Evolutionary conservation across 2,113 vertebrate genomes (phyloP).

Genomic region (Heteronetta atricapilla): DNA sequence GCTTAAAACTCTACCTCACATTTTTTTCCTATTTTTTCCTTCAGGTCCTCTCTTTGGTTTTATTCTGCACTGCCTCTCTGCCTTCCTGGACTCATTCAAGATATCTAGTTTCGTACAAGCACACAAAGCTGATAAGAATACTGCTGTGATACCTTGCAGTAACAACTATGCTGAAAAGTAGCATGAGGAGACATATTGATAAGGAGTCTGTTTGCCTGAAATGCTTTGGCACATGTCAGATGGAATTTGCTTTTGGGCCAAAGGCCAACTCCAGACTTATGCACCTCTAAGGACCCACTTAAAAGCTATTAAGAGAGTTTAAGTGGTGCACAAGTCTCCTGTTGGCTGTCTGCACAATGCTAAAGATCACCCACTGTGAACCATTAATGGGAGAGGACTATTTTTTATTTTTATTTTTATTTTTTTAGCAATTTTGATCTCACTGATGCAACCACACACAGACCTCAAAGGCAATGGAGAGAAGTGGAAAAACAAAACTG

Average conservation of each 20-base stretch:
- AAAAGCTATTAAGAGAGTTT: conserved; percentile 27
- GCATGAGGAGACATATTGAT: background rate
- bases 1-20: background rate
- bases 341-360: background rate
- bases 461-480: background rate
- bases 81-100: background rate
- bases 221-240: background rate
- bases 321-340: background rate
- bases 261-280: background rate
- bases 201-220: background rate
- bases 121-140: conserved; percentile 4
- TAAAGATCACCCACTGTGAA: background rate
- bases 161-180: background rate
- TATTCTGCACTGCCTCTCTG: background rate
- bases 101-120: background rate
- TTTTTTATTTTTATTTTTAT: background rate
- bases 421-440: conserved; percentile 38
- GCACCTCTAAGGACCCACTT: conserved; percentile 43
- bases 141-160: background rate
- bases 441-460: background rate
- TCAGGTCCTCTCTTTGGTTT: background rate
- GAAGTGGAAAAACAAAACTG: conserved; percentile 19
- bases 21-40: background rate
- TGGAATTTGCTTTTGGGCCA: conserved; percentile 18
- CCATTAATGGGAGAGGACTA: background rate